phyloP scores from a whole-genome alignment of 2,113 vertebrate genomes.

The Alexandromys fortis region DNA sequence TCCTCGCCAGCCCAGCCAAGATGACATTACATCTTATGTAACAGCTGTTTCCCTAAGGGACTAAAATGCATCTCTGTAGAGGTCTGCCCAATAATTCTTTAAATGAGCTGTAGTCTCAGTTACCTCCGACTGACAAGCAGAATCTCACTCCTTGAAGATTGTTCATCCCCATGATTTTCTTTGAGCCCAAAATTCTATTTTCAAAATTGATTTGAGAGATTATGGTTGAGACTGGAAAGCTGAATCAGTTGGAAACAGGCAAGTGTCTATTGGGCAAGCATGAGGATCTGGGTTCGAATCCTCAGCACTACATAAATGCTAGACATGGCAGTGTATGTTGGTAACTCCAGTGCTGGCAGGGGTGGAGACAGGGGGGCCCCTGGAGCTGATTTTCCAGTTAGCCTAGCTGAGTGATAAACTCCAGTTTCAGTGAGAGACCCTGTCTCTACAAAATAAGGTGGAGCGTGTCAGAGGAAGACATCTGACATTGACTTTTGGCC shows the following conservation, averaged over 20 bases:
- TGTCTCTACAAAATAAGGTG: background rate
- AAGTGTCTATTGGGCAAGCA: background rate
- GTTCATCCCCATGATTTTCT: background rate
- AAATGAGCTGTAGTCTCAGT: conserved; percentile 9
- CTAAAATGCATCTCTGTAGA: conserved; percentile 50
- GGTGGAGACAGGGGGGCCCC: background rate
- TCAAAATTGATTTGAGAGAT: conserved; percentile 40
- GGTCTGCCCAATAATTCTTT: conserved; percentile 52
- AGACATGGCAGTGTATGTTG: background rate
- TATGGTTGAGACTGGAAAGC: background rate
- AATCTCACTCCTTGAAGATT: conserved; percentile 41
- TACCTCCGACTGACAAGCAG: conserved; percentile 21
- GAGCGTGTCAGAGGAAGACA: background rate
- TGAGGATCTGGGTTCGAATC: background rate
- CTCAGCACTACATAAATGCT: background rate
- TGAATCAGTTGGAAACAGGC: too few species aligned
- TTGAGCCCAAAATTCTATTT: conserved; percentile 39
- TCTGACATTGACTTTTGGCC: background rate
- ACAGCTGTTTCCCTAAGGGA: conserved; percentile 48
- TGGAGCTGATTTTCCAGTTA: background rate
- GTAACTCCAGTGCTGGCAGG: background rate
- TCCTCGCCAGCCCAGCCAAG: conserved; percentile 9
- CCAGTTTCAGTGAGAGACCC: background rate
- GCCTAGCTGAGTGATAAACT: background rate
- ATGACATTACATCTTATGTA: conserved; percentile 67